Conservation (phyloP, 1,140 invertebrate genomes). For the Lasioglossum albipes region DNA sequence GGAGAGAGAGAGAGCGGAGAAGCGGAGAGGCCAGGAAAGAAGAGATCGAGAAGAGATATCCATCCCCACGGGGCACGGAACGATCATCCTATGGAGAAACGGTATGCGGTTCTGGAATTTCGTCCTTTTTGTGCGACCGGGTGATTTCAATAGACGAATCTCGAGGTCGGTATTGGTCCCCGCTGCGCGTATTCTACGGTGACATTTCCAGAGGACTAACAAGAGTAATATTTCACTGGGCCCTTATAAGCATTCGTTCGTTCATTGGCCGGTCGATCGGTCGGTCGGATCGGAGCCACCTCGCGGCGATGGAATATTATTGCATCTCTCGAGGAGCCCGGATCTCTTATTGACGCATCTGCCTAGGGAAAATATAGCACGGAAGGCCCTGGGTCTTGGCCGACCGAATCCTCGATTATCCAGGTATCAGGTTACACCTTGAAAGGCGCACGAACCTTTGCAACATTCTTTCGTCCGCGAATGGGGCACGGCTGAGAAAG, state of each 20-base stretch:
- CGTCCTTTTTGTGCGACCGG: constrained; percentile 67
- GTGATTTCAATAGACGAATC: constrained; percentile 66
- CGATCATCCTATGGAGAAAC: constrained; percentile 65
- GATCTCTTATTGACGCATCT: background rate
- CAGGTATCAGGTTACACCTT: no score
- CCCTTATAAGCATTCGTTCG: constrained; percentile 15
- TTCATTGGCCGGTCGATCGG: background rate
- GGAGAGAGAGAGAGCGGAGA: background rate
- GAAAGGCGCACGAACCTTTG: no score
- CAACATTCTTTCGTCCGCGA: no score
- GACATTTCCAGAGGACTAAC: constrained; percentile 54
- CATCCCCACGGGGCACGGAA: constrained; percentile 38
- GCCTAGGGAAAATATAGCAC: no score
- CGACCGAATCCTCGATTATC: no score
- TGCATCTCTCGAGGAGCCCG: no score
- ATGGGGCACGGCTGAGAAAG: no score
- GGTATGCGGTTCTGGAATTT: constrained; percentile 74
- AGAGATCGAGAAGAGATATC: constrained; percentile 60
- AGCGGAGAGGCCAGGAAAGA: constrained; percentile 25
- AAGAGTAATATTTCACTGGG: constrained; percentile 58
- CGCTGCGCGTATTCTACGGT: constrained; percentile 64
- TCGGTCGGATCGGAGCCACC: background rate
- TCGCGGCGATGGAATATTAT: no score
- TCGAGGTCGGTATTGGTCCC: constrained; percentile 57
- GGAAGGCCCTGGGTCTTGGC: no score